Percentiles rank a stretch among this genome's conserved stretches.
phyloP scores from a whole-genome alignment of 2,797 vertebrate species.

The Lepus townsendii region DNA sequence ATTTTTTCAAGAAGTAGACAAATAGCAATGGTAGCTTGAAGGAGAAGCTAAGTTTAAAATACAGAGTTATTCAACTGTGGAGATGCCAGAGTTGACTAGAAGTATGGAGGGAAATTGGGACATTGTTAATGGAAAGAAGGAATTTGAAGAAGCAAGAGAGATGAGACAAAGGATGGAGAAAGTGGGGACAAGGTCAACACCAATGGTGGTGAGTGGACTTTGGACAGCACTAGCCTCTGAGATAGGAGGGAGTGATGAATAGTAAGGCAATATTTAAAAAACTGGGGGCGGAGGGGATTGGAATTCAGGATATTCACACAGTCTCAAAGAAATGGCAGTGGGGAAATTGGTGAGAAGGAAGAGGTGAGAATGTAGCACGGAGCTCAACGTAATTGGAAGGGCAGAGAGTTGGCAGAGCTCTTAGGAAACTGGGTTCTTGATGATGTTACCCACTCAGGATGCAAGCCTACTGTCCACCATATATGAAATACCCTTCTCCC shows the following conservation, averaged over 20 bases:
- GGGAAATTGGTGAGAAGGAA: background rate
- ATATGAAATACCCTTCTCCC: background rate
- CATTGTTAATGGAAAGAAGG: background rate
- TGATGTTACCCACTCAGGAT: background rate
- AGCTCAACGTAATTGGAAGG: background rate
- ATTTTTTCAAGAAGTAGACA: background rate
- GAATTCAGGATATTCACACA: background rate
- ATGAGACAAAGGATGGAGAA: background rate
- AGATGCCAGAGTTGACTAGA: background rate
- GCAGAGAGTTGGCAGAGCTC: background rate
- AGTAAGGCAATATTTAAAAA: background rate
- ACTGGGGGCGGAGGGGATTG: too few relatives aligned
- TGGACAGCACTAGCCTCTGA: background rate
- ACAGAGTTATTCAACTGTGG: background rate
- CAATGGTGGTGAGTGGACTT: background rate
- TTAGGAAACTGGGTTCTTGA: too few relatives aligned
- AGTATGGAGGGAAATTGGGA: background rate
- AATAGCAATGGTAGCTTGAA: background rate
- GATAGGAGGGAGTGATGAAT: background rate
- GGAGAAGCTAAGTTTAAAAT: background rate
- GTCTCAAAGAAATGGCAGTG: background rate
- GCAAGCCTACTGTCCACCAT: background rate
- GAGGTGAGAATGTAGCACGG: background rate
- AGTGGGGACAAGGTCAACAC: background rate
- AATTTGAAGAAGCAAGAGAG: background rate